These are phyloP conservation scores for Sebastes fasciatus DNA, from an alignment of 2,113 vertebrate genomes.

Conservation along the genomic window DNA sequence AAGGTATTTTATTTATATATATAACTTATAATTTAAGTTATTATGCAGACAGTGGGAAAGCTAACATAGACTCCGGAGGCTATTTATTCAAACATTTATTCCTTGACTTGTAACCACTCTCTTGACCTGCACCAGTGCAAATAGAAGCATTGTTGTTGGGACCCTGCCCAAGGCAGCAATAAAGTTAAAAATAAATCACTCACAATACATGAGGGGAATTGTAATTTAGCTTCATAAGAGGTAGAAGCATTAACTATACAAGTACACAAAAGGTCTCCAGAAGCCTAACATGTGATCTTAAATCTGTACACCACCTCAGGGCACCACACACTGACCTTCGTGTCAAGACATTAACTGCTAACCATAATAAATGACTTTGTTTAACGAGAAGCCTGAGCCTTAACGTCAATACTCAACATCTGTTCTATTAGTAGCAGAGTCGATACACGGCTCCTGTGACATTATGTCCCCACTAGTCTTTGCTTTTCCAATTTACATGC, in stretches of 20 bases:
- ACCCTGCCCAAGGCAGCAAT: neutral
- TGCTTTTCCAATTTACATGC: neutral
- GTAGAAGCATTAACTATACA: too few relatives aligned
- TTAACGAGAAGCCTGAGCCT: neutral
- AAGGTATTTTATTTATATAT: neutral
- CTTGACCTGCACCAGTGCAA: neutral
- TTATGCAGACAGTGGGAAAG: neutral
- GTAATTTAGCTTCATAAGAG: neutral
- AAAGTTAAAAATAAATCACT: neutral
- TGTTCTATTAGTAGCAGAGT: conserved; percentile 3
- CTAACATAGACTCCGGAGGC: neutral
- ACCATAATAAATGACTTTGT: conserved; percentile 21
- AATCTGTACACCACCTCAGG: neutral
- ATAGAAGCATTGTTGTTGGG: neutral
- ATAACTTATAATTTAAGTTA: neutral
- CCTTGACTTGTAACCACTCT: neutral
- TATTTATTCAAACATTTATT: neutral
- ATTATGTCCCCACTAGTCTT: neutral
- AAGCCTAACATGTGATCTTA: neutral
- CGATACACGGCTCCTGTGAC: conserved; percentile 16
- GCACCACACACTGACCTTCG: neutral
- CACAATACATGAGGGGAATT: neutral
- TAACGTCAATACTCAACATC: conserved; percentile 6
- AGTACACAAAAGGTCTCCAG: neutral
- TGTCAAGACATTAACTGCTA: conserved; percentile 20